Evolutionary conservation across 2,888 invertebrate genomes (phyloP).

Genomic region (Conchocele bisecta): DNA sequence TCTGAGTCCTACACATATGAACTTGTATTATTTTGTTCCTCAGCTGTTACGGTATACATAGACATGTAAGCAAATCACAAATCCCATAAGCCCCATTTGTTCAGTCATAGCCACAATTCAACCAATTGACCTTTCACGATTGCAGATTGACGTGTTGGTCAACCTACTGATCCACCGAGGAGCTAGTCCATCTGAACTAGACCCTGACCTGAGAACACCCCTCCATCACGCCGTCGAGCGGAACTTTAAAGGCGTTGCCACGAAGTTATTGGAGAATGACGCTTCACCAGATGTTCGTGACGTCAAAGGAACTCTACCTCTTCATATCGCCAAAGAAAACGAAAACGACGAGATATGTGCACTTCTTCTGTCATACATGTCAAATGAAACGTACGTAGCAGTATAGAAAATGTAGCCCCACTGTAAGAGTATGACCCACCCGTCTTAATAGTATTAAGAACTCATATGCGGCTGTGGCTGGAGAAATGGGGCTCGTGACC

Average conservation of each 20-base stretch:
- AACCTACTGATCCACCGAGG: constrained; percentile 73
- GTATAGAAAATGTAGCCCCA: too few species aligned
- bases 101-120: too few species aligned
- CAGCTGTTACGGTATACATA: too few species aligned
- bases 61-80: too few species aligned
- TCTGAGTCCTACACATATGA: too few species aligned
- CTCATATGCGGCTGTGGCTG: too few species aligned
- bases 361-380: constrained; percentile 68
- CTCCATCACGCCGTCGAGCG: constrained; percentile 72
- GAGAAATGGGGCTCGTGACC: too few species aligned
- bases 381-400: constrained; percentile 69
- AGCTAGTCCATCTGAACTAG: constrained; percentile 67
- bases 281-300: constrained; percentile 71
- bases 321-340: constrained; percentile 68
- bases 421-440: too few species aligned
- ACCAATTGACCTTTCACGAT: background rate
- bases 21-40: too few species aligned
- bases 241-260: constrained; percentile 70
- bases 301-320: constrained; percentile 61
- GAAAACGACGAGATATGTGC: constrained; percentile 72
- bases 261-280: constrained; percentile 71
- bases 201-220: constrained; percentile 65
- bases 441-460: too few species aligned
- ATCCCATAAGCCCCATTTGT: too few species aligned
- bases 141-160: constrained; percentile 69